Conservation (phyloP, 2,113 vertebrate species). For the Solenodon paradoxus region DNA sequence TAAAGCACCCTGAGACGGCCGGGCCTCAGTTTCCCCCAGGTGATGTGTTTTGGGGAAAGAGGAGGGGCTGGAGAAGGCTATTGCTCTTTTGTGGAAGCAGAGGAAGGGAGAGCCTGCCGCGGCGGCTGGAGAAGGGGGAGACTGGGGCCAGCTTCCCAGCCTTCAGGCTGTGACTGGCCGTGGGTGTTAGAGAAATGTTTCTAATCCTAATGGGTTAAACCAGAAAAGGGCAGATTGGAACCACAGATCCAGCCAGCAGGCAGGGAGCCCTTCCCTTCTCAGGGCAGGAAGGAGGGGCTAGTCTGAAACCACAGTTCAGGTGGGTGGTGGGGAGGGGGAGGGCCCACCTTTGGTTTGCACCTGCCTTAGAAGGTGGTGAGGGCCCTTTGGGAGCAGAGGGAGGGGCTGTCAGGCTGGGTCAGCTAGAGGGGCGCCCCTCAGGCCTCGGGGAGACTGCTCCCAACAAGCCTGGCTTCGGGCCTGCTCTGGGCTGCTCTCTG, state of each 20-base stretch:
- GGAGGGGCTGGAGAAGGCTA: background rate
- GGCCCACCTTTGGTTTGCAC: background rate
- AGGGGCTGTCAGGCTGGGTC: background rate
- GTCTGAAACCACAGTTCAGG: background rate
- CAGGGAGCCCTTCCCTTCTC: background rate
- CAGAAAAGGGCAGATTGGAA: background rate
- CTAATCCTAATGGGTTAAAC: background rate
- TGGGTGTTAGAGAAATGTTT: background rate
- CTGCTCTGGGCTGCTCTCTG: background rate
- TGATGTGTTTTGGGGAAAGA: background rate
- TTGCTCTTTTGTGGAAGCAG: constrained; percentile 10
- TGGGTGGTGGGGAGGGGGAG: background rate
- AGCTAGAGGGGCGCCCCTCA: background rate
- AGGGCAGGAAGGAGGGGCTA: background rate
- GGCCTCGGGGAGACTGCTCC: background rate
- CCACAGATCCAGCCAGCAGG: background rate
- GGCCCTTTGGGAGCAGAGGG: background rate
- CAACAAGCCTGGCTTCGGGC: background rate
- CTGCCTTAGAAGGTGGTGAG: background rate
- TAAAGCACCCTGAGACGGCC: background rate
- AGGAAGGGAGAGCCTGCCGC: background rate
- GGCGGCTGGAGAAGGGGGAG: background rate
- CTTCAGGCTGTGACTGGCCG: background rate
- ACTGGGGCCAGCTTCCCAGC: background rate
- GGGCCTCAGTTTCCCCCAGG: background rate